Evolutionary conservation across 2,888 invertebrate species (phyloP).

Genomic region (Spilosoma lubricipeda): DNA sequence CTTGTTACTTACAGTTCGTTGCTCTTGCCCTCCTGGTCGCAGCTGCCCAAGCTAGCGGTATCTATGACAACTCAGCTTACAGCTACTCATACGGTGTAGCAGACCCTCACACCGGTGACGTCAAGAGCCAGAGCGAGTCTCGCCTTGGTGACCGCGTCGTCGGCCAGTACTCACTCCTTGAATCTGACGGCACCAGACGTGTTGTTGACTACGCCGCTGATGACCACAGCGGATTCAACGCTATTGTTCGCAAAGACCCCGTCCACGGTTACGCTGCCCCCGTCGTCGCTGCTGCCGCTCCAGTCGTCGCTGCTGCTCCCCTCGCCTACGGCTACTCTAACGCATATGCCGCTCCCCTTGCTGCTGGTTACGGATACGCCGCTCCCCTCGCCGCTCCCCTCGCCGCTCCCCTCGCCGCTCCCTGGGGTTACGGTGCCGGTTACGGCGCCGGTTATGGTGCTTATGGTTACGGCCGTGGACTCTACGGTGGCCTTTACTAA

Average conservation of each 20-base stretch:
- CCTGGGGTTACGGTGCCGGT: conserved; percentile 33
- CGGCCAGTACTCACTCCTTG: conserved; percentile 82
- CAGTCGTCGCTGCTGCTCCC: conserved; percentile 18
- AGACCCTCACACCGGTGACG: conserved; percentile 82
- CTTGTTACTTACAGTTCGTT: conserved; percentile 68
- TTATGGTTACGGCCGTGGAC: conserved; percentile 2
- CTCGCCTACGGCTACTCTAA: conserved; percentile 51
- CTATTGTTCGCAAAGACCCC: conserved; percentile 84
- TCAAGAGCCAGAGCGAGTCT: conserved; percentile 87
- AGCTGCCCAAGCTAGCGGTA: conserved; percentile 75
- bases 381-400: conserved; percentile 66
- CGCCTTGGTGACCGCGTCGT: conserved; percentile 88
- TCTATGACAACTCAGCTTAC: conserved; percentile 76
- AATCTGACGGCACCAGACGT: conserved; percentile 88
- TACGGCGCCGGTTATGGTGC: background rate
- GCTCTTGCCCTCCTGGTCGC: conserved; percentile 78
- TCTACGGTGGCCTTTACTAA: conserved; percentile 46
- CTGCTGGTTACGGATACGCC: conserved; percentile 53
- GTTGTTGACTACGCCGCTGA: conserved; percentile 88
- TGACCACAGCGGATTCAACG: conserved; percentile 85
- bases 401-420: conserved; percentile 67
- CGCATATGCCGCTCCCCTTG: conserved; percentile 41
- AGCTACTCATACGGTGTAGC: conserved; percentile 82
- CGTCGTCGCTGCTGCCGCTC: conserved; percentile 57
- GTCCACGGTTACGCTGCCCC: conserved; percentile 68